Percentiles rank a stretch among this genome's conserved stretches.
phyloP scores from a whole-genome alignment of 2,113 vertebrate species.

The Chitala chitala region DNA sequence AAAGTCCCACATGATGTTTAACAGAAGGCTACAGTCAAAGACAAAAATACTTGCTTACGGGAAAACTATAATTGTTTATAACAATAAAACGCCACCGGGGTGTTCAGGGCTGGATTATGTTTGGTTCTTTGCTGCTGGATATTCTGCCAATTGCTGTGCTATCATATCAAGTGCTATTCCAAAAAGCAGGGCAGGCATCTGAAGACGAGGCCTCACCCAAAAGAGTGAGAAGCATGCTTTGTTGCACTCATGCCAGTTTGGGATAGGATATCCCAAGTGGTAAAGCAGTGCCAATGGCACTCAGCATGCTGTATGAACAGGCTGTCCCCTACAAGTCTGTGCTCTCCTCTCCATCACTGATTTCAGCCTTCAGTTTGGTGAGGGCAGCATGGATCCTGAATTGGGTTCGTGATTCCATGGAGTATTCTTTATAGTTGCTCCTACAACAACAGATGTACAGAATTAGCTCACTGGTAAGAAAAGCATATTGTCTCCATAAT shows the following conservation, averaged over 20 bases:
- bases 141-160: neutral
- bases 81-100: too few relatives aligned
- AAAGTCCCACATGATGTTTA: neutral
- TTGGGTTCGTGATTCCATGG: constrained; percentile 76
- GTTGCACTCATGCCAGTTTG: too few relatives aligned
- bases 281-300: neutral
- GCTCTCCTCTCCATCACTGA: constrained; percentile 56
- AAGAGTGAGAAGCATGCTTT: neutral
- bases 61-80: neutral
- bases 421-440: constrained; percentile 76
- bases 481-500: too few relatives aligned
- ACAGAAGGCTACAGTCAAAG: neutral
- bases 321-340: constrained; percentile 33
- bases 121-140: too few relatives aligned
- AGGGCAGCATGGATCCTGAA: constrained; percentile 75
- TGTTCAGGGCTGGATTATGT: neutral
- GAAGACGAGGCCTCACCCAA: neutral
- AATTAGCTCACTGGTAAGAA: neutral
- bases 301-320: neutral
- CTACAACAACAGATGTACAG: constrained; percentile 39
- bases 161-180: neutral
- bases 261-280: neutral
- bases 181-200: neutral
- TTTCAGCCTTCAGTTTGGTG: constrained; percentile 68
- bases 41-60: neutral